phyloP scores from a whole-genome alignment of 1,140 invertebrate genomes.

The Drepana arcuata region DNA sequence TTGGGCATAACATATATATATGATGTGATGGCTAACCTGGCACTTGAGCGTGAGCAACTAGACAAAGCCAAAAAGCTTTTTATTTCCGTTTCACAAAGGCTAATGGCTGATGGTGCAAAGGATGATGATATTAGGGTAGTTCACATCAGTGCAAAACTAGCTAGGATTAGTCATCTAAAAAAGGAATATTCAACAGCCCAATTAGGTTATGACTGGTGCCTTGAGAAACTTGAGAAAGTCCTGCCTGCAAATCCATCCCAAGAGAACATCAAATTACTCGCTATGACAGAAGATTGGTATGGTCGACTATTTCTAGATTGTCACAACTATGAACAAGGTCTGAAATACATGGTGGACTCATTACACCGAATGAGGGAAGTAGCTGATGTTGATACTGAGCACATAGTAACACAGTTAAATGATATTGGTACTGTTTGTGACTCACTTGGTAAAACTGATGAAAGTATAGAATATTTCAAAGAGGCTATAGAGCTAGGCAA shows the following conservation, averaged over 20 bases:
- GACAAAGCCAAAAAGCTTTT: conserved; percentile 90
- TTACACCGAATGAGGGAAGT: conserved; percentile 77
- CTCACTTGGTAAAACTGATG: conserved; percentile 76
- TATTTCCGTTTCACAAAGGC: conserved; percentile 83
- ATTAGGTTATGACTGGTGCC: conserved; percentile 83
- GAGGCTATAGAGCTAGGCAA: conserved; percentile 80
- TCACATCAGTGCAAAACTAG: conserved; percentile 80
- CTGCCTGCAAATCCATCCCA: conserved; percentile 65
- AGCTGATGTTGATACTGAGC: conserved; percentile 79
- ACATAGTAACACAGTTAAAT: conserved; percentile 86
- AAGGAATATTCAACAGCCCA: conserved; percentile 78
- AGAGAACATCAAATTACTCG: conserved; percentile 76
- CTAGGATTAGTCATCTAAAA: conserved; percentile 78
- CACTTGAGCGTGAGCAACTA: conserved; percentile 82
- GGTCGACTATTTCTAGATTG: conserved; percentile 81
- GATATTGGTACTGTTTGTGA: conserved; percentile 86
- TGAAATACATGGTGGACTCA: conserved; percentile 79
- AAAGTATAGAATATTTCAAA: conserved; percentile 80
- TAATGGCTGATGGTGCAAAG: conserved; percentile 77
- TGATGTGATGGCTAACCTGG: conserved; percentile 92
- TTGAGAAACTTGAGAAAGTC: conserved; percentile 77
- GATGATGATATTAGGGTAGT: conserved; percentile 82
- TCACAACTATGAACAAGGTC: conserved; percentile 76
- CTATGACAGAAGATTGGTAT: conserved; percentile 87
- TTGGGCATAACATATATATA: conserved; percentile 89